phyloP scores from a whole-genome alignment of 1,140 invertebrate genomes.

The Carposina sasakii region DNA sequence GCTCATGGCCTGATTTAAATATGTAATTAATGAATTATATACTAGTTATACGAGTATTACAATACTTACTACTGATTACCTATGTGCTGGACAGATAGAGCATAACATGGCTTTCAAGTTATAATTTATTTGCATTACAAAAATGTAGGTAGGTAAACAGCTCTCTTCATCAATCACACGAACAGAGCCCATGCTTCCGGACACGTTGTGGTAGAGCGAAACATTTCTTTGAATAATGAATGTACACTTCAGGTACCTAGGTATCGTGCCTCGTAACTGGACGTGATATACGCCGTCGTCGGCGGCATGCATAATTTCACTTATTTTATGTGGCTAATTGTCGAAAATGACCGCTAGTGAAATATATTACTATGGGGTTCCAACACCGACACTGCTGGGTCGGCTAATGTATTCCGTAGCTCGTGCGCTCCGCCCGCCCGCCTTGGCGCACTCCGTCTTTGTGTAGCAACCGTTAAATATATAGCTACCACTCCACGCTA shows the following conservation, averaged over 20 bases:
- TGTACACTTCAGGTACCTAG: slow-evolving; percentile 62
- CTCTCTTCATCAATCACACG: slow-evolving; percentile 66
- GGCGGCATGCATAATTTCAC: slow-evolving; percentile 72
- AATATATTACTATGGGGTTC: slow-evolving; percentile 66
- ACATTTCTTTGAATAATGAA: slow-evolving; percentile 73
- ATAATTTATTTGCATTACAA: too few relatives aligned
- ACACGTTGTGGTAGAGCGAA: slow-evolving; percentile 58
- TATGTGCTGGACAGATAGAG: too few relatives aligned
- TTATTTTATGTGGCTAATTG: slow-evolving; percentile 73
- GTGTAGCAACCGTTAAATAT: too few relatives aligned
- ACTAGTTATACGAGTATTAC: too few relatives aligned
- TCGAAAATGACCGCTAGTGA: slow-evolving; percentile 70
- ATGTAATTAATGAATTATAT: too few relatives aligned
- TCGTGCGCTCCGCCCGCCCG: slow-evolving; percentile 47
- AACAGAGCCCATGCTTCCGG: slow-evolving; percentile 63
- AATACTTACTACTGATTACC: too few relatives aligned
- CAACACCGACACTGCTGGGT: slow-evolving; percentile 47
- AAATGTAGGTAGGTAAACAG: too few relatives aligned
- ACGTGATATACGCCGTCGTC: slow-evolving; percentile 71
- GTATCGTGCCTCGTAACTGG: slow-evolving; percentile 68
- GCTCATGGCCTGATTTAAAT: too few relatives aligned
- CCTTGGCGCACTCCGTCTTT: slow-evolving; percentile 43
- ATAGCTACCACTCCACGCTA: slow-evolving; percentile 12
- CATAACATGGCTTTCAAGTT: too few relatives aligned
- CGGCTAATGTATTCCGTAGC: slow-evolving; percentile 63